Evolutionary conservation across 2,797 vertebrate species (phyloP), one percentile per base, ranked within the genome.

Genomic region (Lemur catta): DNA sequence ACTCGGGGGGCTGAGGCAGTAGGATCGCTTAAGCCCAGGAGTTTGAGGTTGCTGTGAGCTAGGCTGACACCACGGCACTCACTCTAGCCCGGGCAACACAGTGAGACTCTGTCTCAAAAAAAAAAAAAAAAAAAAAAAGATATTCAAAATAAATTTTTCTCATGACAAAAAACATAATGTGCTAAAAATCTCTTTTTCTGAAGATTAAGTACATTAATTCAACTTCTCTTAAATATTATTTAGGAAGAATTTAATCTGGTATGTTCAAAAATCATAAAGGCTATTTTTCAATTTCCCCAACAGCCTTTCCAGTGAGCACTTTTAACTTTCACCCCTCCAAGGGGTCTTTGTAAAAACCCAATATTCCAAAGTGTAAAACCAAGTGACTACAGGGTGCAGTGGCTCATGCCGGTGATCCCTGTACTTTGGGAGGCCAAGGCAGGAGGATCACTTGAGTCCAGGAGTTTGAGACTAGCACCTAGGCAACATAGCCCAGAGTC

Each of bases 281-380:
- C 18, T 63, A 92, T 57, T 43, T 92, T 41, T 65, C 71, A 46
- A 67, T 41, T 96, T 75, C 26, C 24, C 43, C 6, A 88, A 69
- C 26, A 91, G 30, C 17, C 50, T 55, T 89, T 89, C 41, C 30
- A 65, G 59, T 46, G 82, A 82, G 30, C 38, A 93, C 18, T 22
- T 46, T 93, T 89, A 96, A 97, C 88, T 95, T 97, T 84, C 43
- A 43, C 9, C 43, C 43, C 98, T 98, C 97, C 95, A 96, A 96
- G 97, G 97, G 97, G 98, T 99, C 98, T 99, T 98, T 98, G 98
- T 97, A 97, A 98, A 98, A 99, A 99, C 98, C 98, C 98, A 98
- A 98, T 99, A 98, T 98, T 98, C 97, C 96, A 97, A 98, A 98
- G 97, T 12, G 57, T 57, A 59, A 59, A 59, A 59, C 24, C 57